These are phyloP conservation scores for Cyanoliseus patagonus DNA, from an alignment of 2,113 vertebrate species.

Conservation along the genomic window DNA sequence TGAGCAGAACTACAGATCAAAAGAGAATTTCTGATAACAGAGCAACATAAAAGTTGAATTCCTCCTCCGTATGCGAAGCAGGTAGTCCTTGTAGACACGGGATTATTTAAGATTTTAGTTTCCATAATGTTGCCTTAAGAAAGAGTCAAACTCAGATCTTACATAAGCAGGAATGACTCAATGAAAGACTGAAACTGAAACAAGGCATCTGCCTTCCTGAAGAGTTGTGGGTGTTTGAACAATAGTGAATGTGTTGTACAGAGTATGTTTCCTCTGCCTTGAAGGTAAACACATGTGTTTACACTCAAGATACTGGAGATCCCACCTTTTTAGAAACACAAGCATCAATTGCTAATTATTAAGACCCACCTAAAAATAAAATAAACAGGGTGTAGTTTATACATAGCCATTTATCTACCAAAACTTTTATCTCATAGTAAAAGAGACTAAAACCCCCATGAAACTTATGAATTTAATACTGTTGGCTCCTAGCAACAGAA, in stretches of 20 bases:
- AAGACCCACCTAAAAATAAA: not conserved
- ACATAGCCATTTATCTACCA: not conserved
- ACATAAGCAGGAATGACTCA: conserved; percentile 55
- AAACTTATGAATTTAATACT: conserved; percentile 21
- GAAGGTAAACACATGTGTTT: conserved; percentile 3
- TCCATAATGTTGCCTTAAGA: conserved; percentile 33
- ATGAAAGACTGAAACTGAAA: conserved; percentile 47
- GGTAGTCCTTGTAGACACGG: conserved; percentile 6
- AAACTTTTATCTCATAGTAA: not conserved
- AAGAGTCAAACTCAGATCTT: conserved; percentile 27
- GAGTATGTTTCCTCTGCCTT: not conserved
- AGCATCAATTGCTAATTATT: not conserved
- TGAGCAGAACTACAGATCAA: not conserved
- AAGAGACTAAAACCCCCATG: not conserved
- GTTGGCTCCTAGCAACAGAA: conserved; percentile 38
- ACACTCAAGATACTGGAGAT: not conserved
- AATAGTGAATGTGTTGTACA: not conserved
- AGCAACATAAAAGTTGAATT: not conserved
- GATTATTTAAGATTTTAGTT: conserved; percentile 49
- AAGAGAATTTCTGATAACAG: not conserved
- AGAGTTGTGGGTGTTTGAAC: conserved; percentile 31
- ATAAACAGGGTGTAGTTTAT: not conserved
- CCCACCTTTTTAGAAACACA: not conserved
- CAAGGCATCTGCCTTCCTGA: conserved; percentile 41
- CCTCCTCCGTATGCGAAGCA: not conserved